These are phyloP conservation scores for Lasioglossum albipes DNA, from an alignment of 1,140 invertebrate species.

Conservation along the genomic window DNA sequence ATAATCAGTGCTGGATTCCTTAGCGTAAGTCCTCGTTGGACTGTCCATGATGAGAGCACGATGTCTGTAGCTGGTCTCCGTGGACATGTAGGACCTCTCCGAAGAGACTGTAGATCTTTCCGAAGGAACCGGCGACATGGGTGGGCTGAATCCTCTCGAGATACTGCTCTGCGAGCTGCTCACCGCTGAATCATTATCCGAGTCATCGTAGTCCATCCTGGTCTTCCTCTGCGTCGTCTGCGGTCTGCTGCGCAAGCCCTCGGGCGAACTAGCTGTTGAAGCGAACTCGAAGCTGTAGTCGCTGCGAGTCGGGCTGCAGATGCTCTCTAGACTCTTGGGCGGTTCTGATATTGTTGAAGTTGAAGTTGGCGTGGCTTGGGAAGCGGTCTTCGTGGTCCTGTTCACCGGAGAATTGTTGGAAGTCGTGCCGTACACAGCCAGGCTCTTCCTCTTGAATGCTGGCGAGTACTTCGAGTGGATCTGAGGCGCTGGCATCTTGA, in stretches of 20 bases:
- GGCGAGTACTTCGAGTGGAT: conserved; percentile 90
- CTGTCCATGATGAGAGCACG: conserved; percentile 63
- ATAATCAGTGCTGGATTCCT: conserved; percentile 26
- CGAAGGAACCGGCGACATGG: conserved; percentile 79
- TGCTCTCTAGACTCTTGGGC: conserved; percentile 83
- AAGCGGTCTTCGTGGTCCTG: conserved; percentile 54
- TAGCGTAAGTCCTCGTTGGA: conserved; percentile 48
- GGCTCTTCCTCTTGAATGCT: conserved; percentile 88
- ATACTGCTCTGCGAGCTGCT: conserved; percentile 87
- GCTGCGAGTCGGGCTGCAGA: conserved; percentile 82
- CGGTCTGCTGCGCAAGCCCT: conserved; percentile 55
- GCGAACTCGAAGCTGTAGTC: conserved; percentile 80
- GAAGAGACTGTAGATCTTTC: conserved; percentile 72
- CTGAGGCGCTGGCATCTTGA: conserved; percentile 75
- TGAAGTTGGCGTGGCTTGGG: conserved; percentile 34
- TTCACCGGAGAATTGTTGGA: conserved; percentile 75
- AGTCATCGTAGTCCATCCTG: conserved; percentile 83
- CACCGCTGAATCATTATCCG: conserved; percentile 92
- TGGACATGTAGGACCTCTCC: conserved; percentile 69
- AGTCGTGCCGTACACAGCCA: conserved; percentile 83
- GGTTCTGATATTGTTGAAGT: conserved; percentile 67
- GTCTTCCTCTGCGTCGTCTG: conserved; percentile 61
- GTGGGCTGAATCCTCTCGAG: conserved; percentile 85
- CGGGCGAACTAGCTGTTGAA: conserved; percentile 69
- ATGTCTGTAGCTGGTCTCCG: conserved; percentile 61